Evolutionary conservation across 2,113 vertebrate genomes (phyloP).

Genomic region (Brachypodius melanocephalos): DNA sequence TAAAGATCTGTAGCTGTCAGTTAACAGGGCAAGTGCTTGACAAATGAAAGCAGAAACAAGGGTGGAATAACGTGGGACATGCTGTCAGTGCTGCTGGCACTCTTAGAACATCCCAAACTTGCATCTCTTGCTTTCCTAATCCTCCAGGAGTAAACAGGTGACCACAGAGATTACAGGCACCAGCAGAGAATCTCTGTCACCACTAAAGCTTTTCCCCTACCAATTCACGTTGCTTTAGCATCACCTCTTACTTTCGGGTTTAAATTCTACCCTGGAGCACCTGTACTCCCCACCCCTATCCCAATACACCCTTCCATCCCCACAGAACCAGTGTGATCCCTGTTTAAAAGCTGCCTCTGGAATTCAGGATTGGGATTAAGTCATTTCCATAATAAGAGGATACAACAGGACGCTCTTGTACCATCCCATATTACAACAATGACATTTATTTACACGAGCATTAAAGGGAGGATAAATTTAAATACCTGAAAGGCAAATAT

Average conservation of each 20-base stretch:
- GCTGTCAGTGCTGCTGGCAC: not conserved
- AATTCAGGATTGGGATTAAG: not conserved
- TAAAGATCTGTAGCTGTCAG: not conserved
- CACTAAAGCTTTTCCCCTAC: not conserved
- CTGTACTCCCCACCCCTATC: rapidly evolving
- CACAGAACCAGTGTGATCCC: not conserved
- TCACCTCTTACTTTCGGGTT: not conserved
- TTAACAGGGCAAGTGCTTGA: not conserved
- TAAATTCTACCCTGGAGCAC: not conserved
- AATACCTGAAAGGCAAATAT: slow-evolving; percentile 60
- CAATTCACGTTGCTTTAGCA: not conserved
- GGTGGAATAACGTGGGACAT: not conserved
- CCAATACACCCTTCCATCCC: not conserved
- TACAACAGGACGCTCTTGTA: not conserved
- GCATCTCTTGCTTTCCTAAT: not conserved
- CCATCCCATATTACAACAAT: not conserved
- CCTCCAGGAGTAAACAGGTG: not conserved
- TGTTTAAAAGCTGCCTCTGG: not conserved
- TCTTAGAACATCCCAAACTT: not conserved
- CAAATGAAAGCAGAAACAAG: not conserved
- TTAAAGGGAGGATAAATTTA: slow-evolving; percentile 9
- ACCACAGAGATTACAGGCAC: not conserved
- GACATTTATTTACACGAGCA: not conserved
- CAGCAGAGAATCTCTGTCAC: not conserved
- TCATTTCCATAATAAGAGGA: not conserved